Percentiles rank a stretch among this genome's conserved stretches.
These are phyloP conservation scores for Danaus melanippus DNA, from an alignment of 1,140 invertebrate genomes.

Conservation along the genomic window DNA sequence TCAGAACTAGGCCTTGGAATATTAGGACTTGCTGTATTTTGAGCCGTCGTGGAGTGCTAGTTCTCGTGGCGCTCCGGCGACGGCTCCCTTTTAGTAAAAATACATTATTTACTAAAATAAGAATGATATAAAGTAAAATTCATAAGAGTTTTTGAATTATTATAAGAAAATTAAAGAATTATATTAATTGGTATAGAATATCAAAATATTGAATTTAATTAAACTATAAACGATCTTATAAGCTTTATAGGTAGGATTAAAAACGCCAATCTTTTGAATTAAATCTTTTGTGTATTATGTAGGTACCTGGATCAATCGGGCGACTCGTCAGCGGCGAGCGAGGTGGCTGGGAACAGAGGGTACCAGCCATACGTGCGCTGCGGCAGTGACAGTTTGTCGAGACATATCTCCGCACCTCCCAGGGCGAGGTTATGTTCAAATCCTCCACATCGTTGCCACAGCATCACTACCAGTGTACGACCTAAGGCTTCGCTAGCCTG, in stretches of 20 bases:
- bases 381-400: constrained; percentile 84
- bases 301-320: constrained; percentile 57
- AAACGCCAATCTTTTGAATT: too few species aligned
- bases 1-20: too few species aligned
- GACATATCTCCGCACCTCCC: constrained; percentile 87
- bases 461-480: constrained; percentile 87
- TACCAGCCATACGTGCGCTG: constrained; percentile 90
- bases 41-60: constrained; percentile 48
- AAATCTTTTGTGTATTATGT: too few species aligned
- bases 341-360: constrained; percentile 83
- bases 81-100: constrained; percentile 34
- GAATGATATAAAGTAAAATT: too few species aligned
- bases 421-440: constrained; percentile 91
- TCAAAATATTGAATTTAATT: too few species aligned
- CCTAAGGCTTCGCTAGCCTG: constrained; percentile 87
- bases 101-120: too few species aligned
- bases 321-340: constrained; percentile 57
- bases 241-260: too few species aligned
- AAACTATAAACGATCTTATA: too few species aligned
- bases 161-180: too few species aligned
- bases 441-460: constrained; percentile 90
- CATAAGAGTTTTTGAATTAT: too few species aligned
- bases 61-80: constrained; percentile 59
- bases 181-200: too few species aligned
- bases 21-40: constrained; percentile 11